A percentile compares a stretch with the other conserved stretches of the same genome.
Evolutionary conservation across 2,797 vertebrate species (phyloP).

Genomic region (Tadarida brasiliensis): DNA sequence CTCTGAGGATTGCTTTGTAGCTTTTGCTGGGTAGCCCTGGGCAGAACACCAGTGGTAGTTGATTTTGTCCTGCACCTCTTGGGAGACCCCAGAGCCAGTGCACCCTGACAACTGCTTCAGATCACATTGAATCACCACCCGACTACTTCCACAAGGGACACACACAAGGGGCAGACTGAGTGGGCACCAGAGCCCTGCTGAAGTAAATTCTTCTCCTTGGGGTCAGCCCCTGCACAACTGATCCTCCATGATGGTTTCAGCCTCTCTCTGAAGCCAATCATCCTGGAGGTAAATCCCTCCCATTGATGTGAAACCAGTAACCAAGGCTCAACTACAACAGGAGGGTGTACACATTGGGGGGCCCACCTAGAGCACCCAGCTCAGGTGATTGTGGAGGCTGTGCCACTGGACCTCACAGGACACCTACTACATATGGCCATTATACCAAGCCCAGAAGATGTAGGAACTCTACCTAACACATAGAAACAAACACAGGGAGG

Average conservation of each 20-base stretch:
- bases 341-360: background rate
- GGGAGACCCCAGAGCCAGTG: background rate
- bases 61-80: background rate
- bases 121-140: background rate
- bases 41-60: background rate
- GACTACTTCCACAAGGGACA: background rate
- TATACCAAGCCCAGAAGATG: background rate
- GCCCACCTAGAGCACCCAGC: background rate
- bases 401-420: background rate
- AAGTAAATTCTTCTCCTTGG: background rate
- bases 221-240: background rate
- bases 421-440: background rate
- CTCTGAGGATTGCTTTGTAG: background rate
- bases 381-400: background rate
- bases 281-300: background rate
- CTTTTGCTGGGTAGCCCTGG: background rate
- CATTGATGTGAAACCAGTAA: background rate
- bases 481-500: background rate
- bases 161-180: background rate
- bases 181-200: background rate
- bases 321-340: background rate
- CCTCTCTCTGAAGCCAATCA: background rate
- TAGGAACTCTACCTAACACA: background rate
- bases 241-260: background rate
- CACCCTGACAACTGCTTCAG: background rate